phyloP scores from a whole-genome alignment of 1,140 invertebrate species.

The Drosophila guanche region DNA sequence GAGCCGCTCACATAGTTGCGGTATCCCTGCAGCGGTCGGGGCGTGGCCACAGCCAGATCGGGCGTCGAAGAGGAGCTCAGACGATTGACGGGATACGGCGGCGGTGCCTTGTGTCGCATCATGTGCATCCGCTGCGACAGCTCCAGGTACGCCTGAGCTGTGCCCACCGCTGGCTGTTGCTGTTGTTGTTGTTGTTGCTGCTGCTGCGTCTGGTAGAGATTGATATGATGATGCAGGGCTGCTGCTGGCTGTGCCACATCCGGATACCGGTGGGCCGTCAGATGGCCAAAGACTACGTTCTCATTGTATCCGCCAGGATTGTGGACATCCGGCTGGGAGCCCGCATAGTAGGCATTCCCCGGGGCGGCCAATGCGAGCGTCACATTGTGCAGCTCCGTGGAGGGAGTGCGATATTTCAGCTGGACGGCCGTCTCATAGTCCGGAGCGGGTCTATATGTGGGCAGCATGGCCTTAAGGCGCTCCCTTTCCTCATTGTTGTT shows the following conservation, averaged over 20 bases:
- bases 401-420: slow-evolving; percentile 88
- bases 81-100: slow-evolving; percentile 90
- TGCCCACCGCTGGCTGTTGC: slow-evolving; percentile 29
- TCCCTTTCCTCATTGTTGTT: slow-evolving; percentile 68
- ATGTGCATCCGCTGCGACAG: slow-evolving; percentile 85
- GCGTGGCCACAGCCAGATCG: slow-evolving; percentile 89
- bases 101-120: slow-evolving; percentile 91
- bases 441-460: slow-evolving; percentile 95
- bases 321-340: slow-evolving; percentile 79
- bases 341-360: slow-evolving; percentile 70
- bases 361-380: slow-evolving; percentile 51
- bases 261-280: slow-evolving; percentile 83
- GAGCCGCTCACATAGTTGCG: slow-evolving; percentile 88
- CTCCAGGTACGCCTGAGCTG: slow-evolving; percentile 69
- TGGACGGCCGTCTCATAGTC: slow-evolving; percentile 97
- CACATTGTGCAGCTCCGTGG: slow-evolving; percentile 82
- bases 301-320: slow-evolving; percentile 67
- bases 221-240: slow-evolving; percentile 74
- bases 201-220: slow-evolving; percentile 63
- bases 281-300: slow-evolving; percentile 62
- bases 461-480: slow-evolving; percentile 88
- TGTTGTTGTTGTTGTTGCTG: slow-evolving; percentile 53
- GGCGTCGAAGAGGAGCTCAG: slow-evolving; percentile 91
- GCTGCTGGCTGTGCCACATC: slow-evolving; percentile 87
- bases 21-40: slow-evolving; percentile 84